These are phyloP conservation scores for Anoplolepis gracilipes DNA, from an alignment of 1,140 invertebrate species.

Conservation along the genomic window DNA sequence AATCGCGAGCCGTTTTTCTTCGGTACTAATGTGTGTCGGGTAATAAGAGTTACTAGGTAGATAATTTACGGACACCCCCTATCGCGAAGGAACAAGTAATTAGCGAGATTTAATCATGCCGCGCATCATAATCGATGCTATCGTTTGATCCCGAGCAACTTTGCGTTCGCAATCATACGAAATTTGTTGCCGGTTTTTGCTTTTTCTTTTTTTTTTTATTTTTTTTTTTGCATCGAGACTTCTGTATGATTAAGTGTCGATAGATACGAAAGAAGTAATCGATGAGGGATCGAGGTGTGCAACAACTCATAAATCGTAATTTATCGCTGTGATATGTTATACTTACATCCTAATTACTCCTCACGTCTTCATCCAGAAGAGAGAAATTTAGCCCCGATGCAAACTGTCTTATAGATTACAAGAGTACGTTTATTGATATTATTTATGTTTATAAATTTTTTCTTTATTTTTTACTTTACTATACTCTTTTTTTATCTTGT, in stretches of 20 bases:
- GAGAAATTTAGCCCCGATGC: not conserved
- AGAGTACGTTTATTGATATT: not conserved
- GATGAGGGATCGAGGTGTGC: not conserved
- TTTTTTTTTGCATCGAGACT: not conserved
- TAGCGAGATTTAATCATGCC: conserved; percentile 61
- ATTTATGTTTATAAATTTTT: no score
- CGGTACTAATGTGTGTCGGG: not conserved
- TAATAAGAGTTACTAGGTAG: conserved; percentile 19
- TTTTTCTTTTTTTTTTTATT: not conserved
- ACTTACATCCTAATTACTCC: conserved; percentile 17
- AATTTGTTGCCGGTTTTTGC: not conserved
- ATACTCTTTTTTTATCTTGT: not conserved
- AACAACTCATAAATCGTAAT: not conserved
- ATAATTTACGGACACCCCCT: conserved; percentile 42
- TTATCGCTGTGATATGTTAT: conserved; percentile 10
- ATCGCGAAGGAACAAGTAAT: conserved; percentile 56
- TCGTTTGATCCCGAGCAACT: conserved; percentile 15
- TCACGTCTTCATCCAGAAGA: conserved; percentile 11
- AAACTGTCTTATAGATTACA: not conserved
- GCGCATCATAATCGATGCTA: conserved; percentile 25
- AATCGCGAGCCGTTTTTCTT: conserved; percentile 2
- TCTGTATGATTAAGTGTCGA: conserved; percentile 12
- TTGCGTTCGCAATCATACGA: not conserved
- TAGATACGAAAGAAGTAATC: conserved; percentile 31
- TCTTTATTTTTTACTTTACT: not conserved